phyloP scores from a whole-genome alignment of 2,888 invertebrate genomes.

The Marronus borbonicus region DNA sequence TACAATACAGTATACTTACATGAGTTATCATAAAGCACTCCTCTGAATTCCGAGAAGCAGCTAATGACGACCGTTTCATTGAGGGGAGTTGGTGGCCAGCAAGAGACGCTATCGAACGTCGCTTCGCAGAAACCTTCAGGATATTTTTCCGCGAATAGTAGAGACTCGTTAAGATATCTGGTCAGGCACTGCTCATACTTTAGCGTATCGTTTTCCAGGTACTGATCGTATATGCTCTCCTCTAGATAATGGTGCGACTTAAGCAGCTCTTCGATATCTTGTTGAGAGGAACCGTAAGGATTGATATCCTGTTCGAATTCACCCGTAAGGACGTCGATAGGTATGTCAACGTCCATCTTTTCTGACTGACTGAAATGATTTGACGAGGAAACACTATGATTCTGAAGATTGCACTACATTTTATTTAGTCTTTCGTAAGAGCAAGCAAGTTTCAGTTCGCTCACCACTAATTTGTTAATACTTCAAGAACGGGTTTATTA shows the following conservation, averaged over 20 bases:
- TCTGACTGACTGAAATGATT: not conserved
- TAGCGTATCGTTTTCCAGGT: slow-evolving; percentile 28
- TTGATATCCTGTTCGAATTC: slow-evolving; percentile 40
- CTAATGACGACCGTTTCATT: slow-evolving; percentile 80
- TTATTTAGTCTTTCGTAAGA: no score
- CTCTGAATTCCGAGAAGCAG: slow-evolving; percentile 86
- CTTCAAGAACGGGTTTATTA: no score
- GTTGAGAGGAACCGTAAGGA: slow-evolving; percentile 19
- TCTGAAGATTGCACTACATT: no score
- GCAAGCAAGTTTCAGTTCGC: no score
- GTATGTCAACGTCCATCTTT: slow-evolving; percentile 32
- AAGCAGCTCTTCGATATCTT: slow-evolving; percentile 28
- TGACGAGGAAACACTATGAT: no score
- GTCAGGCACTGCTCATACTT: slow-evolving; percentile 57
- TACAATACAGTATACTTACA: slow-evolving; percentile 76
- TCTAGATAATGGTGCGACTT: slow-evolving; percentile 3
- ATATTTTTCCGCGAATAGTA: slow-evolving; percentile 54
- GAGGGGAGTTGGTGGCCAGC: slow-evolving; percentile 87
- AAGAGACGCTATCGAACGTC: slow-evolving; percentile 83
- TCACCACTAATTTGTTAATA: not conserved
- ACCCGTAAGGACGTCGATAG: slow-evolving; percentile 7
- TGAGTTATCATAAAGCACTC: slow-evolving; percentile 85
- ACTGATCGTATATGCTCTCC: slow-evolving; percentile 10
- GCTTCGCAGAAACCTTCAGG: slow-evolving; percentile 74
- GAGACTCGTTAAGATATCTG: slow-evolving; percentile 59